These are phyloP conservation scores for Neogobius melanostomus DNA, from an alignment of 2,113 vertebrate genomes.

Conservation along the genomic window DNA sequence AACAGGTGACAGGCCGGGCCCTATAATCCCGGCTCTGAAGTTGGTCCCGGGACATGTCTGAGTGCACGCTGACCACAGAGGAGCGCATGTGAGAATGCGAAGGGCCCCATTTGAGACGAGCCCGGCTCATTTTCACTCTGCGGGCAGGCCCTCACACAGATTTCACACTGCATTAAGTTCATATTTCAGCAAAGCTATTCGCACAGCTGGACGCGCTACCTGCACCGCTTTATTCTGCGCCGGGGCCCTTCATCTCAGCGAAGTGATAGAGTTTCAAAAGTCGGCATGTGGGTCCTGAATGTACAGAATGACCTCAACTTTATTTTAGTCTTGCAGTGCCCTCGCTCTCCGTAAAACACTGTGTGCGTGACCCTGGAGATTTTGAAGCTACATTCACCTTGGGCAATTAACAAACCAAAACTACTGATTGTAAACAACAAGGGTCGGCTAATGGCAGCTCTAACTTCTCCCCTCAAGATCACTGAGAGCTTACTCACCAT, in stretches of 20 bases:
- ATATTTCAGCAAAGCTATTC: slow-evolving; percentile 49
- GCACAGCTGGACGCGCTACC: slow-evolving; percentile 65
- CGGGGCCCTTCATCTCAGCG: slow-evolving; percentile 44
- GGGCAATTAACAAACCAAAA: no score
- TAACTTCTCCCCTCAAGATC: no score
- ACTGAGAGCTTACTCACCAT: no score
- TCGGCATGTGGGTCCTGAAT: slow-evolving; percentile 18
- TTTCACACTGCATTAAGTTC: slow-evolving; percentile 71
- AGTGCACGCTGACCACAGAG: slow-evolving; percentile 28
- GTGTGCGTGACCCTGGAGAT: neutral
- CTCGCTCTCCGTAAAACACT: neutral
- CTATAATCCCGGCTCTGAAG: slow-evolving; percentile 65
- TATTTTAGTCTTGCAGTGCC: neutral
- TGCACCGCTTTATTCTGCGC: slow-evolving; percentile 40
- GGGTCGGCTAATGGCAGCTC: no score
- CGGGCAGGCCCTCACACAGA: slow-evolving; percentile 34
- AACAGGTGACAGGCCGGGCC: slow-evolving; percentile 68
- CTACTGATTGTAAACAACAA: no score
- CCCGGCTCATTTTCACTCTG: slow-evolving; percentile 59
- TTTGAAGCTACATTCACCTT: no score
- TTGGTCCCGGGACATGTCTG: slow-evolving; percentile 37
- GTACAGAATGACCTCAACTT: slow-evolving; percentile 7
- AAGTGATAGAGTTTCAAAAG: slow-evolving; percentile 53
- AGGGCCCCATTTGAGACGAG: slow-evolving; percentile 48
- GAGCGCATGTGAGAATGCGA: slow-evolving; percentile 45